Conservation (phyloP, 2,797 vertebrate genomes). For the Sebastes hubbsi region DNA sequence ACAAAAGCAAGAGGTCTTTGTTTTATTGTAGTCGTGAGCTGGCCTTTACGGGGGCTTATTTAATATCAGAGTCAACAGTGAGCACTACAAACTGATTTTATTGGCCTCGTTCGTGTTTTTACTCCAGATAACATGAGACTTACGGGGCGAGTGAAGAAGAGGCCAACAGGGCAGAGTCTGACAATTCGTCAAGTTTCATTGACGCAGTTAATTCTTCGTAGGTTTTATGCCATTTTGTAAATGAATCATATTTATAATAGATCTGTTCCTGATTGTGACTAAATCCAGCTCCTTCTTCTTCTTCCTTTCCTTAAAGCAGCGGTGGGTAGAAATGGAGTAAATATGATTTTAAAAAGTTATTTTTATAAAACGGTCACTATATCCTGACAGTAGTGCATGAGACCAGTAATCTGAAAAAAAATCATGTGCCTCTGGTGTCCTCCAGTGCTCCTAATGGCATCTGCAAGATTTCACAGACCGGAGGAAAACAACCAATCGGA, state of each 20-base stretch:
- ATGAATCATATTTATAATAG: neutral
- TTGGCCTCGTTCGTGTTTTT: conserved; percentile 69
- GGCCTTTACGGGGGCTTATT: conserved; percentile 69
- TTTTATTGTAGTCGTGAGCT: conserved; percentile 68
- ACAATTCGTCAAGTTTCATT: conserved; percentile 33
- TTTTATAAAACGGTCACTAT: no score
- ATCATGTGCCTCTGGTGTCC: neutral
- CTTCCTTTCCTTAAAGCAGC: neutral
- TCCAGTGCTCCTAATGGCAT: neutral
- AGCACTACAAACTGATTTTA: conserved; percentile 71
- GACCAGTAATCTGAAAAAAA: neutral
- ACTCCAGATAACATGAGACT: conserved; percentile 56
- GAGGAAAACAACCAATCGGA: neutral
- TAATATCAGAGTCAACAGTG: conserved; percentile 74
- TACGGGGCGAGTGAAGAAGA: conserved; percentile 37
- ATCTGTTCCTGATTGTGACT: neutral
- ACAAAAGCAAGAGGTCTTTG: conserved; percentile 51
- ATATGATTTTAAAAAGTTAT: no score
- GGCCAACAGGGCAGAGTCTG: conserved; percentile 10
- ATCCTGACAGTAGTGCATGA: no score
- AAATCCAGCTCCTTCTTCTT: neutral
- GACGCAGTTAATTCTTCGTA: neutral
- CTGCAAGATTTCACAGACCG: neutral
- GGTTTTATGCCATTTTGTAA: conserved; percentile 17
- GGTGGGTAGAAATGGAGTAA: no score